phyloP scores from a whole-genome alignment of 2,797 vertebrate species.

The Sternarchorhynchus goeldii region DNA sequence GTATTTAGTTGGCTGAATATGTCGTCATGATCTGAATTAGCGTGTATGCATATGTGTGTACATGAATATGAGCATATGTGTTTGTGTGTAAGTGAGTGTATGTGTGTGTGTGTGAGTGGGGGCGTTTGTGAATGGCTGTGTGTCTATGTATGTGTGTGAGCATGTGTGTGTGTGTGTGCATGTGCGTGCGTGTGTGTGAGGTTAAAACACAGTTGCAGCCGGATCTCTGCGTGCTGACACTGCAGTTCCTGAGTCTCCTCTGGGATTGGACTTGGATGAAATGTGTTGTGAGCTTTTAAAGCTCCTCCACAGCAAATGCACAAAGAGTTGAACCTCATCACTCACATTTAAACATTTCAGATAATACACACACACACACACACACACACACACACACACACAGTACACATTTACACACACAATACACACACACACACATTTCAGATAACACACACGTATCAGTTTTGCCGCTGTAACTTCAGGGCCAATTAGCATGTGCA shows the following conservation, averaged over 20 bases:
- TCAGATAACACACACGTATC: too few relatives aligned
- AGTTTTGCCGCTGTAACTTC: too few relatives aligned
- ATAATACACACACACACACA: conserved; percentile 11
- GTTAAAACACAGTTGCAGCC: conserved; percentile 16
- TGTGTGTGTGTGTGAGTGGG: too few relatives aligned
- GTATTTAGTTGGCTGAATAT: background rate
- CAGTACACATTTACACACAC: background rate
- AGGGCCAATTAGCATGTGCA: too few relatives aligned
- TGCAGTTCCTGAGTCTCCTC: conserved; percentile 42
- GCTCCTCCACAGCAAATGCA: conserved; percentile 39
- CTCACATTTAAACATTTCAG: conserved; percentile 21
- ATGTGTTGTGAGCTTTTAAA: conserved; percentile 47
- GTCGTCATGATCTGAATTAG: background rate
- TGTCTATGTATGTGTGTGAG: background rate
- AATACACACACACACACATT: background rate
- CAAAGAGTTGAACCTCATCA: conserved; percentile 33
- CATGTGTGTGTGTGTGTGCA: background rate
- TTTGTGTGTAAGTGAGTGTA: too few relatives aligned
- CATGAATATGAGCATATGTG: too few relatives aligned
- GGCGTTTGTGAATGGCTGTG: too few relatives aligned
- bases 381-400: conserved; percentile 9
- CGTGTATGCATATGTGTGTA: background rate
- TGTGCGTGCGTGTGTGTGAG: conserved; percentile 30
- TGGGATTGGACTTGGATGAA: conserved; percentile 29
- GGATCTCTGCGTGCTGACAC: conserved; percentile 49